Evolutionary conservation across 2,113 vertebrate genomes (phyloP).

Genomic region (Psophia crepitans): DNA sequence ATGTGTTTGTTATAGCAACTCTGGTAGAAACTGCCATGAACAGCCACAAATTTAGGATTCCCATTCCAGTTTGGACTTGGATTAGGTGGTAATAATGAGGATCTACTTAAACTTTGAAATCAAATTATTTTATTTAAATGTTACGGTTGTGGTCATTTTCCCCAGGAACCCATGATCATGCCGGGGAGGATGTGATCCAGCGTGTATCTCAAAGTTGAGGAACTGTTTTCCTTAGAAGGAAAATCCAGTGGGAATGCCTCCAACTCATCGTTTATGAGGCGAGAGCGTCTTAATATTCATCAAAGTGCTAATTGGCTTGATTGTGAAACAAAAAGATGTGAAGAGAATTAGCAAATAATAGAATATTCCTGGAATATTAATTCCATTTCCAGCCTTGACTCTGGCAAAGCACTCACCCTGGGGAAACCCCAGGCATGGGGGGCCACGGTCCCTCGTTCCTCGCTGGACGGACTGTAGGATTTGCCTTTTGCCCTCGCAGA

Average conservation of each 20-base stretch:
- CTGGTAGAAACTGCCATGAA: background rate
- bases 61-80: background rate
- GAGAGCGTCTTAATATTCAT: conserved; percentile 35
- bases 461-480: background rate
- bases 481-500: background rate
- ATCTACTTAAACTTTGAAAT: background rate
- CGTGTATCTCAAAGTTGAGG: background rate
- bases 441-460: background rate
- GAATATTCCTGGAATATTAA: background rate
- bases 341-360: conserved; percentile 57
- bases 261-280: conserved; percentile 36
- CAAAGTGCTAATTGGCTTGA: conserved; percentile 60
- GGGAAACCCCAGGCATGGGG: background rate
- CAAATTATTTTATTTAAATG: background rate
- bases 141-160: background rate
- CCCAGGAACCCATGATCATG: background rate
- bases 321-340: conserved; percentile 57
- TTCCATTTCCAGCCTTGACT: background rate
- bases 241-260: conserved; percentile 20
- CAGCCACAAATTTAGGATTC: background rate
- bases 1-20: background rate
- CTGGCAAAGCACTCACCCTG: background rate
- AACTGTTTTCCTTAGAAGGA: background rate
- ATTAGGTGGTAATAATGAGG: background rate
- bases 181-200: background rate